Conservation (phyloP, 2,888 invertebrate genomes). For the Erebia epiphron region DNA sequence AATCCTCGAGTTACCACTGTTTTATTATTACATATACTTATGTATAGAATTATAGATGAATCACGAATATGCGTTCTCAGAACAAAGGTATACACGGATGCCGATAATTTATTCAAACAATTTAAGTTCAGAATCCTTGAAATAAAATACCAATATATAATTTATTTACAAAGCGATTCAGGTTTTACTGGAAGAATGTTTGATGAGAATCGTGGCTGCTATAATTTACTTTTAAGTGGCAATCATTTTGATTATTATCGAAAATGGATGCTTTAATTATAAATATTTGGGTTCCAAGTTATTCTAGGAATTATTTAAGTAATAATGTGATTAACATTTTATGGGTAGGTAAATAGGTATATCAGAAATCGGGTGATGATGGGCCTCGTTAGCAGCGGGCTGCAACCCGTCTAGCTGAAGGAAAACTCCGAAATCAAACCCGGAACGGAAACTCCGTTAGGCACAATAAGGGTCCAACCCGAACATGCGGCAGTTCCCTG, state of each 20-base stretch:
- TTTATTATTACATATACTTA: no score
- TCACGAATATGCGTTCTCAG: conserved; percentile 25
- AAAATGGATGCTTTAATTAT: background rate
- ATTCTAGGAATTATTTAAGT: background rate
- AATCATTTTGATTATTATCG: conserved; percentile 10
- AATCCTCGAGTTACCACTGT: no score
- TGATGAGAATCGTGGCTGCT: background rate
- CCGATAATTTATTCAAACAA: conserved; percentile 31
- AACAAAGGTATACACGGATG: conserved; percentile 23
- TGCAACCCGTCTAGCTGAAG: no score
- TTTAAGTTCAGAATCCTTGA: conserved; percentile 30
- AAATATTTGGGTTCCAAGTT: background rate
- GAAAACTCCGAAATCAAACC: no score
- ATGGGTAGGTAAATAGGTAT: no score
- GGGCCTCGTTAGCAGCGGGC: no score
- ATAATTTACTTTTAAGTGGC: conserved; percentile 2
- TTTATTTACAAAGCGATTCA: background rate
- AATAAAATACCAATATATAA: conserved; percentile 14
- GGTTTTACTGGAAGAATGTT: conserved; percentile 6
- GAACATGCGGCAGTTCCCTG: no score
- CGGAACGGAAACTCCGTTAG: no score
- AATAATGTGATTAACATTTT: no score
- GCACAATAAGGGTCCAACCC: no score
- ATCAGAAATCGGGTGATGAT: no score
- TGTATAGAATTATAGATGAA: conserved; percentile 17